These are phyloP conservation scores for Aegypius monachus DNA, from an alignment of 2,113 vertebrate species.

Conservation along the genomic window DNA sequence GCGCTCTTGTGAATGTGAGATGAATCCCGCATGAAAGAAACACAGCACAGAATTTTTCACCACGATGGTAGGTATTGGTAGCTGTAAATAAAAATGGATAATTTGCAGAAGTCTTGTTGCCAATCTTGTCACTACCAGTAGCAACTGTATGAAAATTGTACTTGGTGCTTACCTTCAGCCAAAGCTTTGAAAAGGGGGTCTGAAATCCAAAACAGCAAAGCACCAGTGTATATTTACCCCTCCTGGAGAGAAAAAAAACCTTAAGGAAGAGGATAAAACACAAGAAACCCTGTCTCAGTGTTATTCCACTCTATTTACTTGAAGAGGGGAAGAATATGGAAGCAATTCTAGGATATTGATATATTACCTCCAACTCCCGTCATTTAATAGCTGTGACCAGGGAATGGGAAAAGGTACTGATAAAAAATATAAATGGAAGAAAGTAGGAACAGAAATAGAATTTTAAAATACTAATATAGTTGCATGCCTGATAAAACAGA, in stretches of 20 bases:
- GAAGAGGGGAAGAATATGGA: not conserved
- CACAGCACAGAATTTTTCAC: not conserved
- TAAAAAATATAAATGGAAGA: not conserved
- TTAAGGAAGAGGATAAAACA: not conserved
- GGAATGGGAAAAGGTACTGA: not conserved
- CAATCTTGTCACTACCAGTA: not conserved
- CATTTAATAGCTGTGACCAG: not conserved
- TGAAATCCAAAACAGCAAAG: not conserved
- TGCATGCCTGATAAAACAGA: not conserved
- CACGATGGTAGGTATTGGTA: not conserved
- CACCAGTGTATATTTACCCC: not conserved
- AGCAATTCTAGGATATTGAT: not conserved
- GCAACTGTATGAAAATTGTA: not conserved
- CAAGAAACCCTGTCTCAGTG: not conserved
- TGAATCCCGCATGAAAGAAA: not conserved
- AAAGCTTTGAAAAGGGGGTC: not conserved
- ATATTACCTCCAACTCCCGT: not conserved
- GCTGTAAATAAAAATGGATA: not conserved
- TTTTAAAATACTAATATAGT: not conserved
- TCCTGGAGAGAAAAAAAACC: not conserved
- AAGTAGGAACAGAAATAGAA: not conserved
- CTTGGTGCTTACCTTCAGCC: not conserved
- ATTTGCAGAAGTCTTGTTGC: not conserved
- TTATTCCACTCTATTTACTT: not conserved
- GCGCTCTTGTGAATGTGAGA: accelerated